Base-by-base conservation (phyloP, 2,888 invertebrate genomes). In the Linyphia triangularis region DNA sequence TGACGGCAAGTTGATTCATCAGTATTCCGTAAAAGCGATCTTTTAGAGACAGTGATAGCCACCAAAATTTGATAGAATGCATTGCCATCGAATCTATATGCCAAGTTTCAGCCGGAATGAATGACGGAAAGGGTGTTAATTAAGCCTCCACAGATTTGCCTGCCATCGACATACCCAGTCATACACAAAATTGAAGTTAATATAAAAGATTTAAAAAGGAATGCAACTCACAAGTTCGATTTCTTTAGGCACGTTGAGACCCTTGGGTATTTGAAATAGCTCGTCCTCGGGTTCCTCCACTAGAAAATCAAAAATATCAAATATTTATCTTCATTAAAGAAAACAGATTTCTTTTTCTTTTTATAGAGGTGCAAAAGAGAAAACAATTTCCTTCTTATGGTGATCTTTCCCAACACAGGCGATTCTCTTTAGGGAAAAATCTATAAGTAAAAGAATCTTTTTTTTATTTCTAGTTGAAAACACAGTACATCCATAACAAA, bases 211-310 rank as follows among this genome's bases (percentile, higher is more conserved):
- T 6, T 70, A 2, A 24, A 61, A 22, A 33, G 30, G 9, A 90
- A 90, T 90, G 90, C 59, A 65, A 92, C 92, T 91, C 91, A 94
- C 94, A 90, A 92, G 90, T 73, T 91, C 90, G 89, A 97, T 95
- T 91, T 95, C 96, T 33, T 94, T 93, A 0, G 98, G 97, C 70
- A 98, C 94, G 91, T 95, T 95, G 81, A 98, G 94, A 82, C 95
- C 95, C 0, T 94, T 94, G 7, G 96, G 95, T 43, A 96, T 95
- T 73, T 95, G 92, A 92, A 96, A 98, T 0, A 95, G 95, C 92
- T 96, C 96, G 91, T 93, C 92, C 81, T 91, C 91, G 6, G 78
- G 89, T 28, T 92, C 92, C 61, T 96, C 96, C 30, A 95, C 94
- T 65, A 72, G 19, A 85, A 82, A 85, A 75, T 67, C 19, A 79